Evolutionary conservation across 2,888 invertebrate species (phyloP), one percentile per base, ranked within the genome.

Genomic region (Automeris io): DNA sequence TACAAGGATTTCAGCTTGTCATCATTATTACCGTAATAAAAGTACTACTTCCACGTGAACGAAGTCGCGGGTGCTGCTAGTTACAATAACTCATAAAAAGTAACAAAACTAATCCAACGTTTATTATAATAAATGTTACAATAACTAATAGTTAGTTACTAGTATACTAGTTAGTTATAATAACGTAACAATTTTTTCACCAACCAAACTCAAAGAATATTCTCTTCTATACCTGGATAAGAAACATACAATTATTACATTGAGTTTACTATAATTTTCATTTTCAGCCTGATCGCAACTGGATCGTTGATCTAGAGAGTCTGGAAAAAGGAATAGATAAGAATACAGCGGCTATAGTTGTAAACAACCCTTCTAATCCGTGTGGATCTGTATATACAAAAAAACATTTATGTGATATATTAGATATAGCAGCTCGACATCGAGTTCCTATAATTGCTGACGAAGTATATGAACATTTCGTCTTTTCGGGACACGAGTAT

Each of bases 291-390:
- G 92, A 95, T 48, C 83, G 90, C 40, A 89, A 91, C 43, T 98
- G 98, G 97, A 91, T 95, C 73, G 91, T 93, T 21, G 97, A 99
- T 86, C 78, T 99, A 40, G 85, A 88, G 6, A 93, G 96, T 67
- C 76, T 99, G 67, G 96, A 97, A 74, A 89, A 88, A 19, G 90
- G 94, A 70, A 96, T 99, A 54, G 97, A 99, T 72, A 89, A 91
- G 12, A 90, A 94, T 36, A 99, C 98, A 0, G 93, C 92, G 0
- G 96, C 95, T 1, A 92, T 99, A 49, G 85, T 99, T 31, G 89
- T 99, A 37, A 98, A 96, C 75, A 99, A 98, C 83, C 99, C 99
- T 0, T 98, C 97, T 36, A 99, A 99, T 79, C 99, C 99, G 0
- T 98, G 98, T 66, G 99, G 99, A 18, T 97, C 97, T 0, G 98